Conservation (phyloP, 35 echinoderm and acorn worm species). For the Patiria miniata region DNA sequence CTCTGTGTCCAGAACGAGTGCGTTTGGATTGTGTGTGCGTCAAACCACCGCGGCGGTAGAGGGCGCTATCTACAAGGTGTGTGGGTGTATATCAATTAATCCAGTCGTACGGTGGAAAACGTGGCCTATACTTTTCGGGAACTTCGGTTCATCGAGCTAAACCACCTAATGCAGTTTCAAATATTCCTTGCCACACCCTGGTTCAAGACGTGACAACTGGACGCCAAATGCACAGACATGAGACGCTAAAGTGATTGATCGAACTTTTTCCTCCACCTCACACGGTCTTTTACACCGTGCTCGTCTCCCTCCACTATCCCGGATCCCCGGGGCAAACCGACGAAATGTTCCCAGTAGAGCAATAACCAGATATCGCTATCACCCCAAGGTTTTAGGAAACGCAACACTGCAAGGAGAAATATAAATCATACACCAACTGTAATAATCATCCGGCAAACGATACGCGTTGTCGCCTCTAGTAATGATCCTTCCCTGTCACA, state of each 20-base stretch:
- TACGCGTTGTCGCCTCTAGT: neutral
- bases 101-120: too few species aligned
- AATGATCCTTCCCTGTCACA: neutral
- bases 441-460: neutral
- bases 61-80: too few species aligned
- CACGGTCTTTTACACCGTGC: neutral
- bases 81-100: too few species aligned
- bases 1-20: too few species aligned
- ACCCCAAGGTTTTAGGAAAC: neutral
- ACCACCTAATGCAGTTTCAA: too few species aligned
- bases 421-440: constrained; percentile 19
- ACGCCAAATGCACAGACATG: neutral
- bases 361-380: constrained; percentile 6
- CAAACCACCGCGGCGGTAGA: too few species aligned
- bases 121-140: too few species aligned
- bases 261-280: neutral
- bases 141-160: too few species aligned
- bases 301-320: neutral
- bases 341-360: neutral
- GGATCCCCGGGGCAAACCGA: neutral
- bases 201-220: neutral
- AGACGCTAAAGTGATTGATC: neutral
- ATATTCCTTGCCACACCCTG: too few species aligned
- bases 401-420: neutral
- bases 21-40: too few species aligned